Evolutionary conservation across 1,140 invertebrate genomes (phyloP).

Genomic region (Mycetomoellerius zeteki): DNA sequence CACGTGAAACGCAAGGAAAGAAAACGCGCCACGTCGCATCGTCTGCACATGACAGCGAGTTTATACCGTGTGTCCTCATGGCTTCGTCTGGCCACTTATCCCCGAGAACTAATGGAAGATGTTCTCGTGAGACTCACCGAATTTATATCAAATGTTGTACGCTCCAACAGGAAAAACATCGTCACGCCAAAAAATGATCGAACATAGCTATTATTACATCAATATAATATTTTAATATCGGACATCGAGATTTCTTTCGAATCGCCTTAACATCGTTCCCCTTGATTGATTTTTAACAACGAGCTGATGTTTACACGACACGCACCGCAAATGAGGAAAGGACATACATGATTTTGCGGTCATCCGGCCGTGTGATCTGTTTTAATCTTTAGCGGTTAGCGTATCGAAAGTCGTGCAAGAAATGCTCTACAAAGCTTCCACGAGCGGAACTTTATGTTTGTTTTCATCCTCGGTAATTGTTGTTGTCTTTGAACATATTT

Average conservation of each 20-base stretch:
- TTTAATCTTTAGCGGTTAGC: background rate
- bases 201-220: background rate
- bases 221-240: constrained; percentile 1
- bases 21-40: constrained; percentile 32
- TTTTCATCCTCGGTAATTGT: constrained; percentile 1
- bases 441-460: background rate
- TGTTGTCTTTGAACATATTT: background rate
- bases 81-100: constrained; percentile 21
- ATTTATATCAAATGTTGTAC: constrained; percentile 31
- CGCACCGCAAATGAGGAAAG: background rate
- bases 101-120: constrained; percentile 33
- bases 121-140: background rate
- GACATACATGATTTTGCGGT: constrained; percentile 3
- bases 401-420: constrained; percentile 3
- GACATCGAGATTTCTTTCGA: background rate
- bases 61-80: constrained; percentile 40
- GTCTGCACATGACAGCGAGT: constrained; percentile 48
- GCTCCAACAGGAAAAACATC: background rate
- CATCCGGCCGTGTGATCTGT: background rate
- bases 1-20: constrained; percentile 45
- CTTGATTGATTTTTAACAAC: constrained; percentile 6
- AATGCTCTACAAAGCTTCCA: constrained; percentile 22
- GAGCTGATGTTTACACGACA: background rate
- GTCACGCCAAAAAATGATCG: background rate
- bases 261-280: too few species aligned